These are phyloP conservation scores for Tupaia tana DNA, from an alignment of 2,113 vertebrate species.

Conservation along the genomic window DNA sequence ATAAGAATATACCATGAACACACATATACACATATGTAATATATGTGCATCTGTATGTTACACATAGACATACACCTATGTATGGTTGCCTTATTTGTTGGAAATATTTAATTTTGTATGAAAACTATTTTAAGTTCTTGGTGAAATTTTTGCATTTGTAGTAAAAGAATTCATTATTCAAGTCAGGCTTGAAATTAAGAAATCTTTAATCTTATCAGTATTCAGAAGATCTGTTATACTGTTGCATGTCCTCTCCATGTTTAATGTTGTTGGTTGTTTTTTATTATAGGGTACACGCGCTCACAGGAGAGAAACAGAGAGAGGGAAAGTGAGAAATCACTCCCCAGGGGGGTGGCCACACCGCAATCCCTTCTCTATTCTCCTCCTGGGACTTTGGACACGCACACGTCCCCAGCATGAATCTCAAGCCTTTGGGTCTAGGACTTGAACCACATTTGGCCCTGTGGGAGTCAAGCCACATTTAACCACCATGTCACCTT, in stretches of 20 bases:
- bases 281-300: too few relatives aligned
- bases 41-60: neutral
- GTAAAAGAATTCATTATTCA: neutral
- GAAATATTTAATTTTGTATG: conserved; percentile 32
- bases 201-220: neutral
- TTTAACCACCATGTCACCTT: too few relatives aligned
- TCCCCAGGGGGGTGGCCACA: too few relatives aligned
- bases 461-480: too few relatives aligned
- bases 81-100: neutral
- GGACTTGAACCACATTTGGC: too few relatives aligned
- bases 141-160: neutral
- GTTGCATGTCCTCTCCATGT: neutral
- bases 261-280: neutral
- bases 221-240: neutral
- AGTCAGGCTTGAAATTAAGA: neutral
- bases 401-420: too few relatives aligned
- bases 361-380: too few relatives aligned
- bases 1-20: neutral
- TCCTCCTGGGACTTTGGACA: too few relatives aligned
- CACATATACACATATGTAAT: neutral
- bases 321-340: too few relatives aligned
- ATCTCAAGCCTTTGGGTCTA: too few relatives aligned
- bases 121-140: conserved; percentile 49
- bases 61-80: neutral
- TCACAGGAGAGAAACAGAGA: too few relatives aligned